phyloP scores from a whole-genome alignment of 2,113 vertebrate genomes.

The Anser cygnoides region DNA sequence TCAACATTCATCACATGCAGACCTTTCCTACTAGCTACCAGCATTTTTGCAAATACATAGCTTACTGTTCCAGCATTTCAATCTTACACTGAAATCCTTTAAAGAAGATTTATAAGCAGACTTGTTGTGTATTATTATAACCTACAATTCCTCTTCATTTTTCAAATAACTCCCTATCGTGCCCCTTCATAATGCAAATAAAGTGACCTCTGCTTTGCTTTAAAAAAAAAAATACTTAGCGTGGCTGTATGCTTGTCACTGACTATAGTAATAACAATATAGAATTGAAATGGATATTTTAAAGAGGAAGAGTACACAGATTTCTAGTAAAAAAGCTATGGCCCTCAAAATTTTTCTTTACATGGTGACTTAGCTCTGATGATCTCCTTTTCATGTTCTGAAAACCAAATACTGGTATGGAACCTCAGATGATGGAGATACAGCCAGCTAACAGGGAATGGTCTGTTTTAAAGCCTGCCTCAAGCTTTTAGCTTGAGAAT shows the following conservation, averaged over 20 bases:
- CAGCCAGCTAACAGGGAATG: not conserved
- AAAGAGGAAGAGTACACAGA: not conserved
- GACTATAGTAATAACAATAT: not conserved
- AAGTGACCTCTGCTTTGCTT: not conserved
- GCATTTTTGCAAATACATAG: not conserved
- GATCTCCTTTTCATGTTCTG: not conserved
- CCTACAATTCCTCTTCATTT: not conserved
- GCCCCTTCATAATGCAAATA: not conserved
- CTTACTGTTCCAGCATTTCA: not conserved
- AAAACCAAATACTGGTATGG: not conserved
- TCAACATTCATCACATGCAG: not conserved
- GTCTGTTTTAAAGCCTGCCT: not conserved
- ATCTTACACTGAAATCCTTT: not conserved
- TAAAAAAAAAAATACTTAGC: not conserved
- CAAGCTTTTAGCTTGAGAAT: not conserved
- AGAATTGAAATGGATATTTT: not conserved
- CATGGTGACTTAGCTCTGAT: not conserved
- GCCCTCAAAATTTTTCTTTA: not conserved
- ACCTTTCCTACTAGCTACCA: not conserved
- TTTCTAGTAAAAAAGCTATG: not conserved
- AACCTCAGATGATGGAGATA: not conserved
- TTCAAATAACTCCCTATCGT: not conserved
- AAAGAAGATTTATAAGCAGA: not conserved
- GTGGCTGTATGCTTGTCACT: not conserved
- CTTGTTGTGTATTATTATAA: not conserved